These are phyloP conservation scores for Percopsis transmontana DNA, from an alignment of 2,113 vertebrate genomes.

Conservation along the genomic window DNA sequence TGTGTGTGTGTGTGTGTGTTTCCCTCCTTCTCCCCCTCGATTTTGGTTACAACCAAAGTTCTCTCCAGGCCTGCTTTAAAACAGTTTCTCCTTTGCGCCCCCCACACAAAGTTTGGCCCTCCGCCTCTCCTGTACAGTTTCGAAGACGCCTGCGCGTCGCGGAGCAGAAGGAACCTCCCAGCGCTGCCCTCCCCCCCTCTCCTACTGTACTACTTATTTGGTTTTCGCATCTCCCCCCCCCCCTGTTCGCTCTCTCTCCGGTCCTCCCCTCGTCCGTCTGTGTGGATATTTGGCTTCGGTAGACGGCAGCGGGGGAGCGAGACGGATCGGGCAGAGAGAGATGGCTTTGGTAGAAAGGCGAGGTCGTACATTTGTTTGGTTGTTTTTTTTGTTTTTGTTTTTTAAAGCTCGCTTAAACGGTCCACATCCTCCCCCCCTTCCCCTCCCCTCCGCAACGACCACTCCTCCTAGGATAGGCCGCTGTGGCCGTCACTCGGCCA, in stretches of 20 bases:
- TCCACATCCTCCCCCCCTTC: slow-evolving; percentile 46
- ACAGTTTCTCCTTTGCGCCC: slow-evolving; percentile 19
- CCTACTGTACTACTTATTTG: slow-evolving; percentile 68
- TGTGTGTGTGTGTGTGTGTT: slow-evolving; percentile 1
- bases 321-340: slow-evolving; percentile 69
- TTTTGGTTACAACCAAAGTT: slow-evolving; percentile 33
- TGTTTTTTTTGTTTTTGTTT: slow-evolving; percentile 44
- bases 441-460: slow-evolving; percentile 37
- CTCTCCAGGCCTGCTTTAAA: neutral
- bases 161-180: slow-evolving; percentile 41
- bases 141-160: slow-evolving; percentile 24
- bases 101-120: slow-evolving; percentile 14
- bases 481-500: slow-evolving; percentile 78
- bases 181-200: slow-evolving; percentile 56
- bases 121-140: neutral
- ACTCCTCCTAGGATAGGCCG: slow-evolving; percentile 42
- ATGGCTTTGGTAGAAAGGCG: slow-evolving; percentile 83
- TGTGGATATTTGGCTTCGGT: slow-evolving; percentile 80
- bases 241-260: slow-evolving; percentile 62
- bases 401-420: slow-evolving; percentile 67
- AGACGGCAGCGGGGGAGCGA: slow-evolving; percentile 64
- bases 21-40: neutral
- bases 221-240: slow-evolving; percentile 66
- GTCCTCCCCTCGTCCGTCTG: slow-evolving; percentile 55
- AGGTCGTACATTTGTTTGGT: slow-evolving; percentile 66